Evolutionary conservation across 2,113 vertebrate species (phyloP).

Genomic region (Bufo bufo): DNA sequence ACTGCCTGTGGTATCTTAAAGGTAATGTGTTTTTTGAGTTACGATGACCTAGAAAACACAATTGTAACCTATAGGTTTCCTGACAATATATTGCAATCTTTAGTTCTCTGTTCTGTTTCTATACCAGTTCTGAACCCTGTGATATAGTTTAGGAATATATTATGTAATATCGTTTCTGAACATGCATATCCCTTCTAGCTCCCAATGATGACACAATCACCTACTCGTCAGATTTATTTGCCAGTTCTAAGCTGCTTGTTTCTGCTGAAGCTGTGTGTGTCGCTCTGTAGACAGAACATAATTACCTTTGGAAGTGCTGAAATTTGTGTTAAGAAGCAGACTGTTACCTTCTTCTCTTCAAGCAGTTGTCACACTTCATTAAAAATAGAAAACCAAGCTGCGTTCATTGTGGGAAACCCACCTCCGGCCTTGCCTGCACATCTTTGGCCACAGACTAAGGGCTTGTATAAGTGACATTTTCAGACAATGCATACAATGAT

Average conservation of each 20-base stretch:
- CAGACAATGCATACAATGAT: neutral
- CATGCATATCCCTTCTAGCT: too few relatives aligned
- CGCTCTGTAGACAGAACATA: neutral
- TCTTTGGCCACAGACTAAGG: neutral
- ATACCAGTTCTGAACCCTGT: too few relatives aligned
- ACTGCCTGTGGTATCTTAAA: too few relatives aligned
- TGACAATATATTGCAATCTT: too few relatives aligned
- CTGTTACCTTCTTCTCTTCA: neutral
- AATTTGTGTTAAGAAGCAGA: slow-evolving; percentile 8
- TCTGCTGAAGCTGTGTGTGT: neutral
- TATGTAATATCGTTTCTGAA: too few relatives aligned
- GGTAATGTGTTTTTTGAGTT: too few relatives aligned
- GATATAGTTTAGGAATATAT: too few relatives aligned
- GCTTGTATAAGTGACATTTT: neutral
- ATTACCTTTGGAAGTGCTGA: neutral
- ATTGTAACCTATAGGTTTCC: too few relatives aligned
- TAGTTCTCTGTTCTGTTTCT: too few relatives aligned
- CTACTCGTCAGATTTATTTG: neutral
- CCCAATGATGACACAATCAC: neutral
- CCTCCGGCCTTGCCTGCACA: neutral
- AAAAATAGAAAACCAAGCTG: neutral
- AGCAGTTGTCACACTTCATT: slow-evolving; percentile 19
- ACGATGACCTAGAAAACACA: too few relatives aligned
- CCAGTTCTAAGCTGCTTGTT: neutral
- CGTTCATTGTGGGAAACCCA: neutral